These are phyloP conservation scores for Heteromurus nitidus DNA, from an alignment of 2,888 invertebrate genomes.

Conservation along the genomic window DNA sequence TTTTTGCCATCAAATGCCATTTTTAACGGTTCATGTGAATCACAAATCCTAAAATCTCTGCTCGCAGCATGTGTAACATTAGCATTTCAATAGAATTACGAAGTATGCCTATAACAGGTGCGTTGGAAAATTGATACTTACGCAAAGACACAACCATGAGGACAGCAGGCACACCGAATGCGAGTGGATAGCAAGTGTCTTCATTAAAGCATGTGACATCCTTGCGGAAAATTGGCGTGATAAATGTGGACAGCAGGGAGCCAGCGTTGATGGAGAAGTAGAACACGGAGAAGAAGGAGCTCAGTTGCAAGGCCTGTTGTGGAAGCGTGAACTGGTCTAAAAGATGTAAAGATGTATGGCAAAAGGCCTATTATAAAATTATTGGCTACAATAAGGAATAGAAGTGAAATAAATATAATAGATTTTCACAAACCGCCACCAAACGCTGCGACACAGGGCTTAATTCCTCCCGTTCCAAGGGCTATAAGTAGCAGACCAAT, in stretches of 20 bases:
- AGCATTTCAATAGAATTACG: no score
- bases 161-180: conserved; percentile 91
- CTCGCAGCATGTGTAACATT: no score
- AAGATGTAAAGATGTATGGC: no score
- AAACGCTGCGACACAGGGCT: conserved; percentile 88
- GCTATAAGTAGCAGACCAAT: conserved; percentile 83
- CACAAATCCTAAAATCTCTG: neutral
- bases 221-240: conserved; percentile 90
- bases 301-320: conserved; percentile 81
- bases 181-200: conserved; percentile 86
- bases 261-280: conserved; percentile 82
- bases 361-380: no score
- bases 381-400: no score
- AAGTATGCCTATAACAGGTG: no score
- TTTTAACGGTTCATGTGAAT: no score
- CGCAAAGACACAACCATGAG: conserved; percentile 89
- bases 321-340: conserved; percentile 84
- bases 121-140: conserved; percentile 77
- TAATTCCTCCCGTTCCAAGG: conserved; percentile 86
- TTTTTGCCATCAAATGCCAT: no score
- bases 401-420: no score
- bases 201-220: conserved; percentile 86
- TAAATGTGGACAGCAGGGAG: conserved; percentile 87
- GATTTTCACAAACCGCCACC: no score
- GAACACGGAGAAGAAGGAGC: conserved; percentile 85